phyloP scores from a whole-genome alignment of 2,113 vertebrate genomes.

The Conger conger region DNA sequence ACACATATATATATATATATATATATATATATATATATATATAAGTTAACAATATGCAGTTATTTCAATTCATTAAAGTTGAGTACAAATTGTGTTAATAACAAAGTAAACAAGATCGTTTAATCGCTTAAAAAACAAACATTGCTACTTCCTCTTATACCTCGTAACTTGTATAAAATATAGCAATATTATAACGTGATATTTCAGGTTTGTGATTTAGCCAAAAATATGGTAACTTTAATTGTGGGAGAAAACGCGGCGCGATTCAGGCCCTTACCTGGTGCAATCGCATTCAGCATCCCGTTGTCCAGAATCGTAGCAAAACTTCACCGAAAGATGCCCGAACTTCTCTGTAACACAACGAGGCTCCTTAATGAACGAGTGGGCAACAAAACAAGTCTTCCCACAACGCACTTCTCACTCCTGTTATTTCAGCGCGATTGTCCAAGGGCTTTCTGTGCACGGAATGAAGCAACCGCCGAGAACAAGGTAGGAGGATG shows the following conservation, averaged over 20 bases:
- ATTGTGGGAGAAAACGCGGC: background rate
- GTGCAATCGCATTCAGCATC: conserved; percentile 37
- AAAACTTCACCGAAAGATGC: conserved; percentile 43
- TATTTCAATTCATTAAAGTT: background rate
- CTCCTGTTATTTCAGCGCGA: conserved; percentile 17
- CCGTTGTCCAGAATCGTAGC: conserved; percentile 32
- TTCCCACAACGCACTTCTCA: conserved; percentile 13
- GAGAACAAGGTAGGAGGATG: background rate
- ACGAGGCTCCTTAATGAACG: conserved; percentile 23
- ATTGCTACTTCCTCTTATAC: background rate
- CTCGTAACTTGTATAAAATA: background rate
- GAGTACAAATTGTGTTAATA: background rate
- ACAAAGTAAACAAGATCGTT: background rate
- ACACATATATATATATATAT: no score
- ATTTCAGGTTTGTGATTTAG: background rate
- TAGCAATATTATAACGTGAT: background rate
- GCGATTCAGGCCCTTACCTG: conserved; percentile 39
- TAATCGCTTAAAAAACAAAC: background rate
- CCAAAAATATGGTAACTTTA: conserved; percentile 2
- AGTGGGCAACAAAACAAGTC: conserved; percentile 31
- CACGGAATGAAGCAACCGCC: background rate
- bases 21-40: no score
- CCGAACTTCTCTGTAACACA: conserved; percentile 31
- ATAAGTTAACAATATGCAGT: background rate
- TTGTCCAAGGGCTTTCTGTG: conserved; percentile 6